A percentile compares a stretch with the other conserved stretches of the same genome.
These are phyloP conservation scores for Chanos chanos DNA, from an alignment of 2,797 vertebrate genomes.

Conservation along the genomic window DNA sequence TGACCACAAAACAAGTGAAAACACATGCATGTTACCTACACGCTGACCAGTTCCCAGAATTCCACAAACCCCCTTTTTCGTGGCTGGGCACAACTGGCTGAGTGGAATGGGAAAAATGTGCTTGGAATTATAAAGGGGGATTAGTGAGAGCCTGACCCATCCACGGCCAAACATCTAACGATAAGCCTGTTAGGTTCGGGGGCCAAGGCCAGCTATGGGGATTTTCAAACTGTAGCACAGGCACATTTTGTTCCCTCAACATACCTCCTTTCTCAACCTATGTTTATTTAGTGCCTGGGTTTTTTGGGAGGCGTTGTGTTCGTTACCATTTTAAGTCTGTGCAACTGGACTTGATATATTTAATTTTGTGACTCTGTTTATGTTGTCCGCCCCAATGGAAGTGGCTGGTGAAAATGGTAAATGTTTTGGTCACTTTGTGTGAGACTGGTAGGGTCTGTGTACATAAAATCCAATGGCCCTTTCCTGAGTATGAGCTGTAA, in stretches of 20 bases:
- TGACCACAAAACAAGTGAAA: neutral
- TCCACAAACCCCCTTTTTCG: conserved; percentile 14
- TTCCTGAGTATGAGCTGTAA: too few species aligned
- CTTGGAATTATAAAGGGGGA: conserved; percentile 65
- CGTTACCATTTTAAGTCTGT: conserved; percentile 39
- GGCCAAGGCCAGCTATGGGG: conserved; percentile 53
- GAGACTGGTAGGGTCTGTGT: too few species aligned
- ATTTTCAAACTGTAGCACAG: conserved; percentile 58
- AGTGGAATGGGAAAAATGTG: conserved; percentile 65
- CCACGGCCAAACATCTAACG: conserved; percentile 56
- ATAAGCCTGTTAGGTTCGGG: conserved; percentile 58
- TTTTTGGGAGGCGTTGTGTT: conserved; percentile 61
- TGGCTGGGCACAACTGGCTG: conserved; percentile 52
- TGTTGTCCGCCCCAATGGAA: too few species aligned
- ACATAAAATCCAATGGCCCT: too few species aligned
- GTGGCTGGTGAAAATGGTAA: too few species aligned
- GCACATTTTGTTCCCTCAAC: conserved; percentile 66
- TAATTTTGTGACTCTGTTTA: too few species aligned
- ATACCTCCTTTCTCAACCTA: conserved; percentile 59
- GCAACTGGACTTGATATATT: too few species aligned
- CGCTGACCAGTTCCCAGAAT: conserved; percentile 10
- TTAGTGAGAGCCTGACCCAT: conserved; percentile 56
- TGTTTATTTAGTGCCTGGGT: conserved; percentile 62
- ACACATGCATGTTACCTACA: conserved; percentile 9
- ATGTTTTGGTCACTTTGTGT: too few species aligned